Base-by-base conservation (phyloP, 2,888 invertebrate species). In the Clunio marinus region DNA sequence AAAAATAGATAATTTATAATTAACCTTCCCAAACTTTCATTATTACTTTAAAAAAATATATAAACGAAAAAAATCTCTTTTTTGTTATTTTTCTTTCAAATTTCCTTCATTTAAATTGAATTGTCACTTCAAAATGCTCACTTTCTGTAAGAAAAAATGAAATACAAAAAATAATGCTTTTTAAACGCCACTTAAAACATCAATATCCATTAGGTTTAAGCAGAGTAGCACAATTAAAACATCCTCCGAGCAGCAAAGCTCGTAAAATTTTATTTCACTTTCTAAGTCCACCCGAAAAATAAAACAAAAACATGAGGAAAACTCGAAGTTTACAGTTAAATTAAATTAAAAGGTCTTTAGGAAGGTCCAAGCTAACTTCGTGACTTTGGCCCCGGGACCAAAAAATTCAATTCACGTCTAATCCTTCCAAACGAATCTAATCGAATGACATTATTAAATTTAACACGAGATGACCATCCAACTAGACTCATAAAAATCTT, bases 361-460 rank as follows among this genome's bases (percentile, higher is more conserved):
- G n/a, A 10, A 45, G 3, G n/a, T 4, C 4, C 3, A n/a, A 45
- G 3, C 20, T 7, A 7, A 55, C 46, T n/a, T n/a, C 58, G 27
- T 17, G 3, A 58, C 20, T 60, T 35, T 32, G 46, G 46, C 22
- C 63, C 41, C 63, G 63, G 63, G 46, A 63, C 45, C 45, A 46
- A 63, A 25, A 60, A 57, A 41, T 63, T 46, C 24, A 22, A 27
- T 24, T 41, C 35, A 55, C 66, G 66, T 66, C 66, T 37, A 66
- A 27, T 55, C 27, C 55, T 66, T 66, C 27, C 55, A 27, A 28
- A 32, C 55, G 55, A 66, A 66, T 32, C 66, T 35, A 66, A 55
- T 66, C 66, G 65, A 65, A 45, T 65, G 65, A 46, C 46, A 46
- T 45, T 45, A 65, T 65, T 46, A 45, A 25, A 27, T 17, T 37